phyloP scores from a whole-genome alignment of 2,113 vertebrate species.

The Ictidomys tridecemlineatus region DNA sequence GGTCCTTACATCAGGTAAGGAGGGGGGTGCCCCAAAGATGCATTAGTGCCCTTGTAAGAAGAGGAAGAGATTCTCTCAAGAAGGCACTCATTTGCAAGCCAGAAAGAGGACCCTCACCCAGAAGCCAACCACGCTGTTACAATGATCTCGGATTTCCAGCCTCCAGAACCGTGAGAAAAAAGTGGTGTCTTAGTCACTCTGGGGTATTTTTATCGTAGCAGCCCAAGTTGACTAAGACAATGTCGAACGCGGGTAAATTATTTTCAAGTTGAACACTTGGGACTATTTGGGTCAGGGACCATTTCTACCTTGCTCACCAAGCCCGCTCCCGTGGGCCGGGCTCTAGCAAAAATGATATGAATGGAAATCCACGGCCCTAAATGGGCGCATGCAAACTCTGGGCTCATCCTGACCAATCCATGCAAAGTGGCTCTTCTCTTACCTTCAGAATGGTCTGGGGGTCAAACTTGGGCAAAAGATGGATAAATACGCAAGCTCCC shows the following conservation, averaged over 20 bases:
- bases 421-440: not conserved
- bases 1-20: not conserved
- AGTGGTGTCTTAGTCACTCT: not conserved
- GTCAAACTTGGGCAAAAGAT: slow-evolving; percentile 67
- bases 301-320: not conserved
- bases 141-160: not conserved
- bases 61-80: not conserved
- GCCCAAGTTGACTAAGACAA: not conserved
- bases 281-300: too few species aligned
- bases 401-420: not conserved
- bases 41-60: not conserved
- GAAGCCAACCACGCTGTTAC: not conserved
- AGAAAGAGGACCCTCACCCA: not conserved
- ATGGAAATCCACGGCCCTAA: not conserved
- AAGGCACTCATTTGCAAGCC: not conserved
- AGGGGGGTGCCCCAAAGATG: too few species aligned
- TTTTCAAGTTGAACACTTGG: not conserved
- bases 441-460: slow-evolving; percentile 64
- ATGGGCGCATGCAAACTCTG: not conserved
- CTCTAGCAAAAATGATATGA: not conserved
- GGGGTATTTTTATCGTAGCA: not conserved
- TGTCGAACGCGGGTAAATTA: not conserved
- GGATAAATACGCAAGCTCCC: slow-evolving; percentile 66
- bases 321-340: not conserved
- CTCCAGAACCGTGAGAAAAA: not conserved